A percentile compares a stretch with the other conserved stretches of the same genome.
Evolutionary conservation across 1,140 invertebrate species (phyloP).

Genomic region (Pseudomyrmex cubaensis): DNA sequence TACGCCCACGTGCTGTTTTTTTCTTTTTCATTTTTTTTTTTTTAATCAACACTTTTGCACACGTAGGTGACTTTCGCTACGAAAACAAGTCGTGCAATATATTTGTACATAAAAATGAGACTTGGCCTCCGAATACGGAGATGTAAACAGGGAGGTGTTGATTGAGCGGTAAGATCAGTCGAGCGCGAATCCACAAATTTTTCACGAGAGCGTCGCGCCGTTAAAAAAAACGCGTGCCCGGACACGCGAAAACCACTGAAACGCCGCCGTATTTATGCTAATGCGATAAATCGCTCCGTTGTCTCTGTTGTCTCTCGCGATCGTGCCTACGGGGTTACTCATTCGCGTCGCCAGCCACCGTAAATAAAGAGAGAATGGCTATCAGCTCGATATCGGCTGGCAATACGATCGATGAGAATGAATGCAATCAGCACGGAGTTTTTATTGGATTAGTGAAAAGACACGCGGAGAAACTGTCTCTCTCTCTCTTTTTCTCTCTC

Average conservation of each 20-base stretch:
- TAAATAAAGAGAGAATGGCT: conserved; percentile 11
- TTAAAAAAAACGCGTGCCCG: background rate
- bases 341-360: conserved; percentile 3
- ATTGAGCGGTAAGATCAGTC: conserved; percentile 57
- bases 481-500: no score
- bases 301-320: background rate
- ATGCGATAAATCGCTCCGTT: conserved; percentile 44
- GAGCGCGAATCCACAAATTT: conserved; percentile 44
- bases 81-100: background rate
- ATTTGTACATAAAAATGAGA: conserved; percentile 23
- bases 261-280: conserved; percentile 40
- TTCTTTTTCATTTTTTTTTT: background rate
- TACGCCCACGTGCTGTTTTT: no score
- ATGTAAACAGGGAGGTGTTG: conserved; percentile 22
- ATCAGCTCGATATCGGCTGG: background rate
- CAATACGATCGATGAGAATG: background rate
- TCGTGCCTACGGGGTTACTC: conserved; percentile 19
- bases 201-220: background rate
- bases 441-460: conserved; percentile 6
- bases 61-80: background rate
- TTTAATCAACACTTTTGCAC: background rate
- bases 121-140: conserved; percentile 23
- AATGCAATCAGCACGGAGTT: conserved; percentile 4
- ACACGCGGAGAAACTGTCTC: conserved; percentile 10
- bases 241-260: background rate